phyloP scores from a whole-genome alignment of 2,888 invertebrate genomes.

The Zaprionus obscuricornis region DNA sequence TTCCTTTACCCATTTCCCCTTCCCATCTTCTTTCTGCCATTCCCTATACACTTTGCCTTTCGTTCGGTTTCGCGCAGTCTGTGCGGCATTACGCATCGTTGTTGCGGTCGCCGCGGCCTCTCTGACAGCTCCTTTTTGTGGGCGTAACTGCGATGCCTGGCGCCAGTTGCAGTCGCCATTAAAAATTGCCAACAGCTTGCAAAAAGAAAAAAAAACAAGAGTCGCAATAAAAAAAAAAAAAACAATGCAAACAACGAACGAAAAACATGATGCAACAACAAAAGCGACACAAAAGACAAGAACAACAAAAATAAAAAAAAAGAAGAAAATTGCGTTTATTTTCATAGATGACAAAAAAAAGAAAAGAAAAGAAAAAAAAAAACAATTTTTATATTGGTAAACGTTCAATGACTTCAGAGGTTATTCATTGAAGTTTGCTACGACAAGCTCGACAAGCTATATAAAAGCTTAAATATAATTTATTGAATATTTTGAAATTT shows the following conservation, averaged over 20 bases:
- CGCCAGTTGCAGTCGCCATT: constrained; percentile 57
- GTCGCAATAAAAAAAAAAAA: constrained; percentile 11
- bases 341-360: constrained; percentile 41
- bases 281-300: constrained; percentile 7
- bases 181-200: constrained; percentile 61
- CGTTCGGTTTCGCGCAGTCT: constrained; percentile 3
- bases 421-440: constrained; percentile 9
- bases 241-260: constrained; percentile 39
- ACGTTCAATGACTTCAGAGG: constrained; percentile 51
- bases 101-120: constrained; percentile 41
- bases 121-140: constrained; percentile 29
- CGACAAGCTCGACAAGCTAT: too few species aligned
- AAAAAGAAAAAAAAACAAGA: constrained; percentile 23
- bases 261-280: constrained; percentile 14
- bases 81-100: constrained; percentile 33
- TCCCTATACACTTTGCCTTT: background rate
- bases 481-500: too few species aligned
- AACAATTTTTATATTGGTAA: constrained; percentile 9
- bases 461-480: too few species aligned
- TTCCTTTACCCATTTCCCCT: background rate
- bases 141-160: constrained; percentile 37
- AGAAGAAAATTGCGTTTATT: constrained; percentile 23
- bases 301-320: background rate
- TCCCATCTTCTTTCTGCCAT: background rate
- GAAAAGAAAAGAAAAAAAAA: background rate